Evolutionary conservation across 1,140 invertebrate genomes (phyloP).

Genomic region (Drepana arcuata): DNA sequence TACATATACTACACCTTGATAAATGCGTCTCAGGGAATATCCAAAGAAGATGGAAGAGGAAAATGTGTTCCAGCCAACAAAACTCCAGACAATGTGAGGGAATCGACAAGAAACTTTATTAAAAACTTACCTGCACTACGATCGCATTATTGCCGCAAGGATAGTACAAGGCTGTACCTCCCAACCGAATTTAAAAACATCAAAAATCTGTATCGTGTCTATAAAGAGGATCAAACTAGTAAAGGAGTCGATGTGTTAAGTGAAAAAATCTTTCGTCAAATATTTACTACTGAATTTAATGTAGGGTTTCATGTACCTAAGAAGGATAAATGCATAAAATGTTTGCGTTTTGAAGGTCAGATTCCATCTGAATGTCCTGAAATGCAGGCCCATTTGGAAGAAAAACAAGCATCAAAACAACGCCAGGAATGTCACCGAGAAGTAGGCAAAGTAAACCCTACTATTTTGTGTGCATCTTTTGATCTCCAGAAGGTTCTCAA

Average conservation of each 20-base stretch:
- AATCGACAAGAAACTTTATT: slow-evolving; percentile 14
- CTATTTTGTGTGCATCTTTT: slow-evolving; percentile 16
- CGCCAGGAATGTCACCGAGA: slow-evolving; percentile 3
- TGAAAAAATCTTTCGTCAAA: slow-evolving; percentile 21
- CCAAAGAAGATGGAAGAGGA: slow-evolving; percentile 19
- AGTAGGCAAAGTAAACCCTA: slow-evolving; percentile 7
- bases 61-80: slow-evolving; percentile 19
- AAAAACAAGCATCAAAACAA: slow-evolving; percentile 10
- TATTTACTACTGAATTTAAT: slow-evolving; percentile 25
- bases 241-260: slow-evolving; percentile 12
- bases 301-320: slow-evolving; percentile 28
- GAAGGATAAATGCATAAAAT: slow-evolving; percentile 26
- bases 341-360: slow-evolving; percentile 9
- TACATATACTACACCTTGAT: slow-evolving; percentile 12
- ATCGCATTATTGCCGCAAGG: slow-evolving; percentile 26
- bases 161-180: slow-evolving; percentile 15
- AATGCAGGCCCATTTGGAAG: slow-evolving; percentile 7
- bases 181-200: slow-evolving; percentile 19
- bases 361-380: slow-evolving; percentile 7
- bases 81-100: slow-evolving; percentile 6
- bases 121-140: slow-evolving; percentile 20
- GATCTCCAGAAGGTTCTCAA: slow-evolving; percentile 25
- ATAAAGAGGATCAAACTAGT: slow-evolving; percentile 8
- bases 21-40: slow-evolving; percentile 2
- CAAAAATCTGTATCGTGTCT: slow-evolving; percentile 12